These are phyloP conservation scores for Drosophila bifasciata DNA, from an alignment of 1,140 invertebrate genomes.

Conservation along the genomic window DNA sequence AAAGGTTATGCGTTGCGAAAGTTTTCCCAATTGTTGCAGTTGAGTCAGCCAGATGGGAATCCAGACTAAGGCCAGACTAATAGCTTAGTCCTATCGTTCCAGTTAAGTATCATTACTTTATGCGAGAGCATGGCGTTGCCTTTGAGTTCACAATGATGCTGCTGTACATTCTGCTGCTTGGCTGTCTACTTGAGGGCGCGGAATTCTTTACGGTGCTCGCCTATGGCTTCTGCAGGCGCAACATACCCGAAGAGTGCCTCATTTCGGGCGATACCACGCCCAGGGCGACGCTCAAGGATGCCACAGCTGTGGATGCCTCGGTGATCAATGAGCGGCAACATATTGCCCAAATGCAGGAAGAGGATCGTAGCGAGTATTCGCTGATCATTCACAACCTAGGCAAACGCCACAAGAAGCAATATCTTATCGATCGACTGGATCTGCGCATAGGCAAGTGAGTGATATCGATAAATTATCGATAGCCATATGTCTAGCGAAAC, in stretches of 20 bases:
- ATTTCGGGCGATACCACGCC: too few species aligned
- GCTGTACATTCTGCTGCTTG: not conserved
- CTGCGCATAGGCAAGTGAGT: constrained; percentile 47
- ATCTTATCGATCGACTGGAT: constrained; percentile 40
- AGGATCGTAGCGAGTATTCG: constrained; percentile 7
- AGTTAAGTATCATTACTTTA: constrained; percentile 15
- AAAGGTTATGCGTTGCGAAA: constrained; percentile 25
- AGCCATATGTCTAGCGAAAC: not conserved
- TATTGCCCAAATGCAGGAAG: constrained; percentile 5
- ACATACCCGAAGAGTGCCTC: not conserved
- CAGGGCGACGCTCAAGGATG: too few species aligned
- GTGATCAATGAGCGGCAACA: constrained; percentile 18
- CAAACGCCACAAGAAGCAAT: not conserved
- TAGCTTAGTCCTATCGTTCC: not conserved
- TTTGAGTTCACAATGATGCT: not conserved
- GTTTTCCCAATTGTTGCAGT: constrained; percentile 60
- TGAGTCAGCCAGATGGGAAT: constrained; percentile 36
- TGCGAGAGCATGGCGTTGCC: not conserved
- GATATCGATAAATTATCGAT: not conserved
- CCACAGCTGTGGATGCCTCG: constrained; percentile 15
- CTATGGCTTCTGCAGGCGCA: not conserved
- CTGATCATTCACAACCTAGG: constrained; percentile 19
- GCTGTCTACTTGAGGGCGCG: not conserved
- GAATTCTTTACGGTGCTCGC: constrained; percentile 19
- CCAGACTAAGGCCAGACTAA: too few species aligned